These are phyloP conservation scores for Drosophila melanosoma DNA, from an alignment of 2,888 invertebrate genomes.

Conservation along the genomic window DNA sequence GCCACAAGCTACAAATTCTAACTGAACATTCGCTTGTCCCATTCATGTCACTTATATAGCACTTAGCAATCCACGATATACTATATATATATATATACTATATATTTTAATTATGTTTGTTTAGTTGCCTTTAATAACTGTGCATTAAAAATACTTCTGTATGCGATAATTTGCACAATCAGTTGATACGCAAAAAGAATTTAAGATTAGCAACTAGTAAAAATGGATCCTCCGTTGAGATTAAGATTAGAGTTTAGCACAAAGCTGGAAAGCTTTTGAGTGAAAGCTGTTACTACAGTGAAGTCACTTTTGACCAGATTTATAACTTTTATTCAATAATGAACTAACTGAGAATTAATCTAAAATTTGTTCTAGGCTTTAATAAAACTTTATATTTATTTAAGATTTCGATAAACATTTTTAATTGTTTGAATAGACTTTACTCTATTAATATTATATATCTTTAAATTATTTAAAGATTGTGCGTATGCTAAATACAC, in stretches of 20 bases:
- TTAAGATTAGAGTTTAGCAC: background rate
- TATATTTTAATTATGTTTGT: background rate
- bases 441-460: background rate
- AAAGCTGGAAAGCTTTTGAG: constrained; percentile 1
- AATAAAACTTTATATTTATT: background rate
- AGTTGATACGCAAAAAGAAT: constrained; percentile 28
- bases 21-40: constrained; percentile 24
- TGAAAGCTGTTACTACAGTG: constrained; percentile 20
- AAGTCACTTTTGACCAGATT: background rate
- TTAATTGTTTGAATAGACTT: background rate
- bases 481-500: background rate
- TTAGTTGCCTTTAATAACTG: constrained; percentile 31
- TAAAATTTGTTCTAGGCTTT: background rate
- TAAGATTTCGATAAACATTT: background rate
- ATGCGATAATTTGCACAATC: constrained; percentile 32
- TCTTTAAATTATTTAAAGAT: background rate
- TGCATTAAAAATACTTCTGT: constrained; percentile 7
- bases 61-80: too few relatives aligned
- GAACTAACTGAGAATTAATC: background rate
- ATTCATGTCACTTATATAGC: constrained; percentile 55
- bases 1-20: constrained; percentile 13
- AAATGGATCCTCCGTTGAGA: constrained; percentile 2
- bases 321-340: background rate
- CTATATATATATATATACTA: constrained; percentile 58
- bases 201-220: constrained; percentile 36